phyloP scores from a whole-genome alignment of 2,888 invertebrate genomes.

The Axea sp. region DNA sequence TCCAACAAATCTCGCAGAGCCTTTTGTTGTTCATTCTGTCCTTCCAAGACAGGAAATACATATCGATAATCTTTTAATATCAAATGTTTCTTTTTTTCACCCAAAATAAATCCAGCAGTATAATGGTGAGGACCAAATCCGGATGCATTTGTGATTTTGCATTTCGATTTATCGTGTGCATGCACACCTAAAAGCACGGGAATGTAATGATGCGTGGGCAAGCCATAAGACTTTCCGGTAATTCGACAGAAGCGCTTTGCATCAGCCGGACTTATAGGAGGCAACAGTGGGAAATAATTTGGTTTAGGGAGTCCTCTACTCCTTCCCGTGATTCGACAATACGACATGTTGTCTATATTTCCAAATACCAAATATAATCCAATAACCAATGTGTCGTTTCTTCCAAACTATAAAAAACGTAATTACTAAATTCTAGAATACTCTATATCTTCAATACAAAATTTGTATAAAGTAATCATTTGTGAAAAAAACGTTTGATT shows the following conservation, averaged over 20 bases:
- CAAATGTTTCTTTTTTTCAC: slow-evolving; percentile 85
- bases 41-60: slow-evolving; percentile 86
- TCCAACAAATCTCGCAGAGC: slow-evolving; percentile 83
- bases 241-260: slow-evolving; percentile 89
- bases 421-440: too few relatives aligned
- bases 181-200: slow-evolving; percentile 84
- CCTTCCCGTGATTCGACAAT: slow-evolving; percentile 90
- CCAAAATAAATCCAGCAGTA: slow-evolving; percentile 81
- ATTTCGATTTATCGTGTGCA: slow-evolving; percentile 80
- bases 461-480: slow-evolving; percentile 11
- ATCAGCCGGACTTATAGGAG: slow-evolving; percentile 90
- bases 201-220: slow-evolving; percentile 89
- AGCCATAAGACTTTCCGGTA: slow-evolving; percentile 88
- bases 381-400: background rate
- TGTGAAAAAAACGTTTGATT: too few relatives aligned
- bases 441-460: slow-evolving; percentile 9
- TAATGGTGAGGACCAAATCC: slow-evolving; percentile 83
- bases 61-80: slow-evolving; percentile 86
- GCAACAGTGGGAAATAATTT: slow-evolving; percentile 89
- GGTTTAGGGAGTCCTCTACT: slow-evolving; percentile 90
- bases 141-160: slow-evolving; percentile 84
- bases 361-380: background rate
- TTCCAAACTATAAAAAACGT: too few relatives aligned
- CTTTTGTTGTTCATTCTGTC: slow-evolving; percentile 84
- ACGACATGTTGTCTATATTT: slow-evolving; percentile 81